A percentile compares a stretch with the other conserved stretches of the same genome.
phyloP scores from a whole-genome alignment of 2,888 invertebrate genomes.

The Phoronis australis region DNA sequence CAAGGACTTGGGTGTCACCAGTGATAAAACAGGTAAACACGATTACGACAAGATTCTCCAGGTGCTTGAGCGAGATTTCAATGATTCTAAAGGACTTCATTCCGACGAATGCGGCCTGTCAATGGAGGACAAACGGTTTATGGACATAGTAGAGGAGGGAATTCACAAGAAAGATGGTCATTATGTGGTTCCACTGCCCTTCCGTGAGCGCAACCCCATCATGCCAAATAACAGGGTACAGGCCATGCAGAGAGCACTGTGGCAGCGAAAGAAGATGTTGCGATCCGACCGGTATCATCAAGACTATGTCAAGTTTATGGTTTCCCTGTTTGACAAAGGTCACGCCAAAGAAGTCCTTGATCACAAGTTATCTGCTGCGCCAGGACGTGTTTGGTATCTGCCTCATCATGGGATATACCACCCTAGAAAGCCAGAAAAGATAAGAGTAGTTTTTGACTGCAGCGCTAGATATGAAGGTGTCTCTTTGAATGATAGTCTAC shows the following conservation, averaged over 20 bases:
- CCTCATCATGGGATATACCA: too few species aligned
- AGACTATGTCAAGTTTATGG: conserved; percentile 3
- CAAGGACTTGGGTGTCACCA: too few species aligned
- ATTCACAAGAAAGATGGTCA: conserved; percentile 1
- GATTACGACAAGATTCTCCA: background rate
- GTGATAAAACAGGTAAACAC: too few species aligned
- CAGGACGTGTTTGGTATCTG: conserved; percentile 1
- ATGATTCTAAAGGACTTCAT: background rate
- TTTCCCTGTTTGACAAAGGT: background rate
- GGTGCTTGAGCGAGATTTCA: background rate
- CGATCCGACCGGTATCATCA: background rate
- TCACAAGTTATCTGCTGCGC: background rate
- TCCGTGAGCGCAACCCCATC: background rate
- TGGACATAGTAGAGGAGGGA: background rate
- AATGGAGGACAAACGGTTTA: background rate
- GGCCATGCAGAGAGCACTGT: background rate
- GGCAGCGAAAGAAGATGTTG: background rate
- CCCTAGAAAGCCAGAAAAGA: conserved; percentile 5
- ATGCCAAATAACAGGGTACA: conserved; percentile 1
- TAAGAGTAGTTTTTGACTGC: conserved; percentile 7
- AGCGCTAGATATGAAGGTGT: conserved; percentile 3
- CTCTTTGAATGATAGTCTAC: conserved; percentile 5
- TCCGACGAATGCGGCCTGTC: background rate
- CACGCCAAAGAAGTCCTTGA: background rate
- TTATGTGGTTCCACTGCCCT: background rate